A percentile compares a stretch with the other conserved stretches of the same genome.
Conservation (phyloP, 1,140 invertebrate species). For the Branchinecta lindahli region DNA sequence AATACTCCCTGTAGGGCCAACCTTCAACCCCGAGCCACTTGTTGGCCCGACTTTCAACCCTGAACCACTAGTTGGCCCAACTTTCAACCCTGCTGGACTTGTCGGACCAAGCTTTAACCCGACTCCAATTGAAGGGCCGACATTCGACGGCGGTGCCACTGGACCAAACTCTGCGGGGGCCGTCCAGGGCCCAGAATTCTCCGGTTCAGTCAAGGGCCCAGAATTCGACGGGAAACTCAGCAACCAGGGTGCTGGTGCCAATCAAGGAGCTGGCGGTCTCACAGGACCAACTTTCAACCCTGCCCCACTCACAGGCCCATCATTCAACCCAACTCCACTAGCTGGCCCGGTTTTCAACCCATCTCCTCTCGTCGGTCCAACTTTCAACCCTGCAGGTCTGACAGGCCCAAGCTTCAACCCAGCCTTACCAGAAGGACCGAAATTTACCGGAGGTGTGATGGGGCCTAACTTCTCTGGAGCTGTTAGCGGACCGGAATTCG, state of each 20-base stretch:
- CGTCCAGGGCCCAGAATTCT: background rate
- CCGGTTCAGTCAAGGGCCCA: background rate
- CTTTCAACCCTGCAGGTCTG: background rate
- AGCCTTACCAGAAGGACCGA: background rate
- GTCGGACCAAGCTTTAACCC: background rate
- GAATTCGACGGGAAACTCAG: no score
- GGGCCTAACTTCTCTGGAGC: background rate
- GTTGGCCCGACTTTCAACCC: slow-evolving; percentile 4
- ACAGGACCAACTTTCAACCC: background rate
- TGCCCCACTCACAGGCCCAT: background rate
- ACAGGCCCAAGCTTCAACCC: background rate
- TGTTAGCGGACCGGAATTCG: background rate
- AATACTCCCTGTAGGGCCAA: background rate
- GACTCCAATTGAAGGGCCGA: background rate
- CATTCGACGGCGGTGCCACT: background rate
- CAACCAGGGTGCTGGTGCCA: no score
- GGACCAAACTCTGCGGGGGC: background rate
- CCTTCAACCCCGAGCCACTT: background rate
- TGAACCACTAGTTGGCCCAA: background rate
- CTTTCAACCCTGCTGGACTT: background rate
- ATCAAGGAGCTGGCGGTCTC: background rate
- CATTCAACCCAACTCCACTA: background rate
- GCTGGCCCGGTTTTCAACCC: background rate
- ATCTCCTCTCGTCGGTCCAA: background rate
- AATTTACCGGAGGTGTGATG: background rate